These are phyloP conservation scores for Eptatretus burgeri DNA, from an alignment of 2,113 vertebrate species.

Conservation along the genomic window DNA sequence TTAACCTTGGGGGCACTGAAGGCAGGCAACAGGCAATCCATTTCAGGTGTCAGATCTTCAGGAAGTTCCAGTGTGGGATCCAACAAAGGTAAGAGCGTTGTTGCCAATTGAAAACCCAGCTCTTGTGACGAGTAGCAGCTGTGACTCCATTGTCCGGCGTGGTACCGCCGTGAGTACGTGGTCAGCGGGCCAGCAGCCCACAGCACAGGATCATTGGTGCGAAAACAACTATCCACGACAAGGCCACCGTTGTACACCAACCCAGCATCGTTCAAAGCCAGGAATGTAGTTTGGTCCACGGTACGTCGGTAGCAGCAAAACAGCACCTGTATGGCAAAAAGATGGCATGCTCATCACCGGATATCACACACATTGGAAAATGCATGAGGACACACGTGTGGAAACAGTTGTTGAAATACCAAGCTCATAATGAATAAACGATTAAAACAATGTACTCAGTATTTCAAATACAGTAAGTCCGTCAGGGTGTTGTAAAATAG, in stretches of 20 bases:
- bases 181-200: conserved; percentile 51
- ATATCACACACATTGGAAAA: too few relatives aligned
- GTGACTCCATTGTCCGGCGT: conserved; percentile 30
- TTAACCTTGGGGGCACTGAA: conserved; percentile 34
- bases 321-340: conserved; percentile 23
- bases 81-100: conserved; percentile 26
- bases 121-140: conserved; percentile 42
- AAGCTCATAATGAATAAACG: too few relatives aligned
- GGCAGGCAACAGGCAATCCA: conserved; percentile 24
- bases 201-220: conserved; percentile 34
- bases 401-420: too few relatives aligned
- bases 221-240: conserved; percentile 33
- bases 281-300: conserved; percentile 36
- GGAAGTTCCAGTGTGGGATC: conserved; percentile 24
- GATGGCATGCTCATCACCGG: too few relatives aligned
- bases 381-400: too few relatives aligned
- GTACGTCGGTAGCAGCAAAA: conserved; percentile 34
- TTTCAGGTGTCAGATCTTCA: conserved; percentile 11
- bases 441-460: too few relatives aligned
- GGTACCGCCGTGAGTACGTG: conserved; percentile 38
- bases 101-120: conserved; percentile 43
- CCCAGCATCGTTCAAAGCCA: conserved; percentile 30
- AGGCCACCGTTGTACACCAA: conserved; percentile 46
- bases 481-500: too few relatives aligned
- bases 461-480: too few relatives aligned